Base-by-base conservation (phyloP, 2,888 invertebrate species). In the Rotaria sp. region DNA sequence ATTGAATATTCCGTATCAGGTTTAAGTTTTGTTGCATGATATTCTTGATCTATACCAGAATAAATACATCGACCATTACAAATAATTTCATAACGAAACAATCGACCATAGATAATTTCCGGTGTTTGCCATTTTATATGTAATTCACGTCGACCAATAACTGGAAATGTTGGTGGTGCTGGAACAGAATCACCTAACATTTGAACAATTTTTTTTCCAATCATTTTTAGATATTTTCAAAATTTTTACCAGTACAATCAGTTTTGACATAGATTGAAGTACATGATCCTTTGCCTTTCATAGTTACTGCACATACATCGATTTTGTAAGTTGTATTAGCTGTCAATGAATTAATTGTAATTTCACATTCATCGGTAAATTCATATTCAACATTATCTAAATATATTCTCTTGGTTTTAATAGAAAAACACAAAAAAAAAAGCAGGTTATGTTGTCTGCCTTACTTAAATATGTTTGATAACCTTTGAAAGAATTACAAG, bases 1-100 rank as follows among this genome's bases (percentile, higher is more conserved):
- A 91, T 89, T 26, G 88, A 88, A 88, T 91, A 91, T 87, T 91
- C 91, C 48, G 90, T 91, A 87, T 91, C 90, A 7, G 91, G 90
- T 24, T 88, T 89, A 13, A 91, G 88, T 52, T 90, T 88, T 10
- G 89, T 88, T 15, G 89, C 89, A n/a, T 89, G 88, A 85, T 88
- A 89, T 85, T 89, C 88, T 75, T 89, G 88, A 57, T 90, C 90
- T 41, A 89, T 90, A 7, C 91, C 91, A 0, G 91, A 91, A 88
- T 91, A 90, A 59, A 91, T 88, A 11, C 89, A 88, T 85, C 89
- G 90, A 10, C 80, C 80, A 87, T 90, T 90, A 89, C 90, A 89
- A 45, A 88, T 88, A 26, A 91, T 88, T 86, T 91, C 91, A 87
- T 91, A 91, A 80, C 90, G 89, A 84, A 89, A 90, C n/a, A 91